Evolutionary conservation across 2,113 vertebrate genomes (phyloP).

Genomic region (Dipodomys merriami): DNA sequence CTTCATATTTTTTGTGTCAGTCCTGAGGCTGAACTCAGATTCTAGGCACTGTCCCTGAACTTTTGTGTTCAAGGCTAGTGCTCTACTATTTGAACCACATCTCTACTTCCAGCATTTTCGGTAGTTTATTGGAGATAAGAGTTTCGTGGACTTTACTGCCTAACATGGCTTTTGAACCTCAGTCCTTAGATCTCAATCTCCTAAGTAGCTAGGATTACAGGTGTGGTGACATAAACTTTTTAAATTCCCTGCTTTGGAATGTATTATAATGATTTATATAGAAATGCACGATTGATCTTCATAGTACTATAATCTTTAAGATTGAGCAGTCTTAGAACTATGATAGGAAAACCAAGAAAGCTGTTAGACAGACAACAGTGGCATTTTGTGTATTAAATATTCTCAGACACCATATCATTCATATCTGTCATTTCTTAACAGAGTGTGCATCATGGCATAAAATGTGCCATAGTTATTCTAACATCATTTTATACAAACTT

Average conservation of each 20-base stretch:
- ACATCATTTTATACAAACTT: background rate
- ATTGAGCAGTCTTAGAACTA: background rate
- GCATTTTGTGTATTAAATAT: background rate
- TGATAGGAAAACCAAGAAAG: slow-evolving; percentile 32
- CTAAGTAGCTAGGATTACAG: no score
- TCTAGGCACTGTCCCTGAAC: no score
- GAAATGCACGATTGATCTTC: background rate
- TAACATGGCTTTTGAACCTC: no score
- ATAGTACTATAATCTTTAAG: background rate
- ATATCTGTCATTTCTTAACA: background rate
- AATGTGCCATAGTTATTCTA: background rate
- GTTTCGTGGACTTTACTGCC: no score
- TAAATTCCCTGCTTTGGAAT: no score
- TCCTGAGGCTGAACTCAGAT: no score
- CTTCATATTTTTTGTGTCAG: background rate
- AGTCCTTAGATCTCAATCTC: no score
- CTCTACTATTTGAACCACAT: no score
- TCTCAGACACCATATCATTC: background rate
- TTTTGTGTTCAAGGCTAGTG: no score
- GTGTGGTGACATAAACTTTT: no score
- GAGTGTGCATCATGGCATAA: background rate
- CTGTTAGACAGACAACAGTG: background rate
- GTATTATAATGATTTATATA: background rate
- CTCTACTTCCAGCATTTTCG: no score
- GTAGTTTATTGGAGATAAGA: no score